phyloP scores from a whole-genome alignment of 2,888 invertebrate genomes.

The Drosophila antonietae region DNA sequence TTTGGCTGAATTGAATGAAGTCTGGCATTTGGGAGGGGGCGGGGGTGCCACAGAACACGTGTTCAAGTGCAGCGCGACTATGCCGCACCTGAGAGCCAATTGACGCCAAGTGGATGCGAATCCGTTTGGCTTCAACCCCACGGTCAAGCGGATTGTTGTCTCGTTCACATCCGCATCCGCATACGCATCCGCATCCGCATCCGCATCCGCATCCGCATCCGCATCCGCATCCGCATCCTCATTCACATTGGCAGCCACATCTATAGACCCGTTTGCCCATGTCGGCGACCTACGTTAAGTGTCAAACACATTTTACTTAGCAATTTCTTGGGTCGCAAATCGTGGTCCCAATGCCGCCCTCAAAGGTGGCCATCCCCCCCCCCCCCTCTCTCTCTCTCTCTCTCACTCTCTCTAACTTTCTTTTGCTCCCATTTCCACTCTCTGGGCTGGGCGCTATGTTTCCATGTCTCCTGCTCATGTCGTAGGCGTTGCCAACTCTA shows the following conservation, averaged over 20 bases:
- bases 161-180: slow-evolving; percentile 28
- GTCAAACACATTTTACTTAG: slow-evolving; percentile 75
- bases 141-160: slow-evolving; percentile 52
- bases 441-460: slow-evolving; percentile 24
- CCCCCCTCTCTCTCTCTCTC: not conserved
- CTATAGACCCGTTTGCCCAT: slow-evolving; percentile 8
- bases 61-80: slow-evolving; percentile 43
- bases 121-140: slow-evolving; percentile 5
- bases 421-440: not conserved
- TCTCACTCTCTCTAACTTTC: not conserved
- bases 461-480: slow-evolving; percentile 67
- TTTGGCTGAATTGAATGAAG: slow-evolving; percentile 17
- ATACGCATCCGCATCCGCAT: not conserved
- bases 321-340: slow-evolving; percentile 75
- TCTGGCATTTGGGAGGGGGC: slow-evolving; percentile 9
- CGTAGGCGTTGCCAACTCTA: slow-evolving; percentile 81
- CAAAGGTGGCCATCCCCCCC: too few relatives aligned
- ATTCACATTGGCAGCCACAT: not conserved
- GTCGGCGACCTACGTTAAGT: slow-evolving; percentile 75
- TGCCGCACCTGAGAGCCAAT: slow-evolving; percentile 22
- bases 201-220: not conserved
- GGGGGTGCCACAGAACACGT: slow-evolving; percentile 39
- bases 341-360: slow-evolving; percentile 30
- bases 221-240: not conserved
- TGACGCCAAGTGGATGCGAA: not conserved